Evolutionary conservation across 1,140 invertebrate species (phyloP).

Genomic region (Pogonomyrmex barbatus): DNA sequence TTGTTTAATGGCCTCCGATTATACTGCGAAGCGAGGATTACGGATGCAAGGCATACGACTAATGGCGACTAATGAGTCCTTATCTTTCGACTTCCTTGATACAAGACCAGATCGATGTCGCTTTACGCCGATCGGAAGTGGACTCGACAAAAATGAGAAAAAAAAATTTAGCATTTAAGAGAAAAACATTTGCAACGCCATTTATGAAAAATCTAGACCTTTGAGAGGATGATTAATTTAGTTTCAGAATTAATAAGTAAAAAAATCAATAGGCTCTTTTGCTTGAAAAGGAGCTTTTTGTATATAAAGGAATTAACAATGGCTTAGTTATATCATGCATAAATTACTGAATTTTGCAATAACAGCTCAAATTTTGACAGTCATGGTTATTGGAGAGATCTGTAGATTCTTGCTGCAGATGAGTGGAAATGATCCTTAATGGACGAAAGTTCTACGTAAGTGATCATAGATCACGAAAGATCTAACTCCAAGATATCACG

Average conservation of each 20-base stretch:
- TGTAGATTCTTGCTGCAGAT: neutral
- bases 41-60: slow-evolving; percentile 33
- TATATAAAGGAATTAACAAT: neutral
- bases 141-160: neutral
- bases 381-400: neutral
- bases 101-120: slow-evolving; percentile 34
- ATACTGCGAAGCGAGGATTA: slow-evolving; percentile 15
- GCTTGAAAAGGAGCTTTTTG: neutral
- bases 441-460: neutral
- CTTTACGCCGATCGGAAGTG: neutral
- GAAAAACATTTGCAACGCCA: neutral
- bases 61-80: slow-evolving; percentile 48
- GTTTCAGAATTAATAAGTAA: slow-evolving; percentile 1
- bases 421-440: neutral
- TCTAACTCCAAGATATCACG: slow-evolving; percentile 1
- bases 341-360: neutral
- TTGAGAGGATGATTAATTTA: neutral
- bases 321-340: neutral
- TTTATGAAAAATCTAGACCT: neutral
- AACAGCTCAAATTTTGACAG: neutral
- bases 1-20: slow-evolving; percentile 68
- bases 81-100: slow-evolving; percentile 47
- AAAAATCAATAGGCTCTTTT: neutral
- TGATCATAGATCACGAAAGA: neutral
- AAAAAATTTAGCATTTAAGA: slow-evolving; percentile 27